Percentiles rank a stretch among this genome's conserved stretches.
Evolutionary conservation across 2,113 vertebrate species (phyloP).

Genomic region (Stigmatopora argus): DNA sequence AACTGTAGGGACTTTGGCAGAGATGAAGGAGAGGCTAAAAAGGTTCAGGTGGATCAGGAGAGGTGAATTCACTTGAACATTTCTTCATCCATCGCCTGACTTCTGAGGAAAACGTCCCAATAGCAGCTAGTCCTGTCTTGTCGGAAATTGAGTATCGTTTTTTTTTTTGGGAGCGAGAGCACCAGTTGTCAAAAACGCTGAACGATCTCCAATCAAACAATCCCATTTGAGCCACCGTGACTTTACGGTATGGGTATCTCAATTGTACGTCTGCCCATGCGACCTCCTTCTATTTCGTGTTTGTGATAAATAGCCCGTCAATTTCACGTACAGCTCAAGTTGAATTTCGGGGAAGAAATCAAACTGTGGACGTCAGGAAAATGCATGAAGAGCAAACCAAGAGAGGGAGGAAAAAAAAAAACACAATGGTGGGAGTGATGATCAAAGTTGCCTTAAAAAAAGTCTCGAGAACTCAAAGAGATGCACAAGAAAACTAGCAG

Average conservation of each 20-base stretch:
- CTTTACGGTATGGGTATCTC: constrained; percentile 26
- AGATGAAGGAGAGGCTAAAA: constrained; percentile 66
- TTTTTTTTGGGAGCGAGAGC: constrained; percentile 42
- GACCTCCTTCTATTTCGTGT: constrained; percentile 34
- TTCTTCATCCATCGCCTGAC: constrained; percentile 72
- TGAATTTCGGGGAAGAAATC: constrained; percentile 53
- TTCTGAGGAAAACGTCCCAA: constrained; percentile 55
- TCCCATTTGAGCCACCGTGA: constrained; percentile 31
- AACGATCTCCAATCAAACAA: constrained; percentile 38
- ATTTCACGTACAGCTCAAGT: constrained; percentile 35
- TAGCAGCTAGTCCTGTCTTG: constrained; percentile 43
- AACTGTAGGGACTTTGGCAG: constrained; percentile 64
- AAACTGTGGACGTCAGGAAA: constrained; percentile 68
- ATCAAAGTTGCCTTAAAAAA: constrained; percentile 67
- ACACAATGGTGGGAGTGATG: constrained; percentile 73
- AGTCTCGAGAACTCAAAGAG: constrained; percentile 65
- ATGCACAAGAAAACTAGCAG: constrained; percentile 64
- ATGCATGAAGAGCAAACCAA: constrained; percentile 73
- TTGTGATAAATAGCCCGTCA: constrained; percentile 38
- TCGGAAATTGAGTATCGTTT: constrained; percentile 46
- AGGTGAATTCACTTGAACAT: constrained; percentile 62
- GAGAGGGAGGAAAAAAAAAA: constrained; percentile 69
- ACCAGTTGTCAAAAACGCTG: constrained; percentile 48
- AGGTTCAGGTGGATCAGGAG: constrained; percentile 62
- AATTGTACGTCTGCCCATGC: constrained; percentile 35